Evolutionary conservation across 2,797 vertebrate species (phyloP), one percentile per base, ranked within the genome.

Genomic region (Tympanoctomys barrerae): DNA sequence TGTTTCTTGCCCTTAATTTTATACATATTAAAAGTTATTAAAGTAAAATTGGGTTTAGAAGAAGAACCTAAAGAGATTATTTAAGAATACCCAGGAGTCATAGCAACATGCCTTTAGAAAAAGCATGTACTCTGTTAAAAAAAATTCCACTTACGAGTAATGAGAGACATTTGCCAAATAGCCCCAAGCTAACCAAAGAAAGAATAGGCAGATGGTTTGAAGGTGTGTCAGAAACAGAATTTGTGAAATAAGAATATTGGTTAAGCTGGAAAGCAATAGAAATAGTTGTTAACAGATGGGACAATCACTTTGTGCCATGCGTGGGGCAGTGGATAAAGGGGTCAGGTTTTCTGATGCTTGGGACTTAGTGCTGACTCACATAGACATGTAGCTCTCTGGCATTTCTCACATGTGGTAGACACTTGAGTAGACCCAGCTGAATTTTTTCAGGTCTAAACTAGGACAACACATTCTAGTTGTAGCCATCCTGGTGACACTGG

Each of bases 131-230:
- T 96, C 83, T 75, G 36, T 82, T 95, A 70, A 84, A 93, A 97
- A 97, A 95, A 91, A 97, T 96, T 97, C 95, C 94, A 94, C 73
- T 96, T 93, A 85, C 70, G 95, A 90, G 94, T 95, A 91, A 97
- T 92, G 80, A 87, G 88, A 97, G 49, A 89, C 13, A 49, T 94
- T 97, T 97, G 96, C 97, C 96, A 98, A 97, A 97, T 66, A 97
- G 97, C 96, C 95, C 90, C 89, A 95, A 96, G 96, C 95, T 89
- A 95, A 88, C 46, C 64, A 62, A 80, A 87, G 92, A 96, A 97
- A 97, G 92, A 97, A 96, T 90, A 96, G 95, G 87, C 94, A 97
- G 94, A 95, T 97, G 96, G 95, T 97, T 97, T 95, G 96, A 97
- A 77, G 97, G 97, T 90, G 95, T 97, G 97, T 97, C 96, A 95